Conservation (phyloP, 2,113 vertebrate genomes). For the rabbit (Oryctolagus cuniculus) region DNA sequence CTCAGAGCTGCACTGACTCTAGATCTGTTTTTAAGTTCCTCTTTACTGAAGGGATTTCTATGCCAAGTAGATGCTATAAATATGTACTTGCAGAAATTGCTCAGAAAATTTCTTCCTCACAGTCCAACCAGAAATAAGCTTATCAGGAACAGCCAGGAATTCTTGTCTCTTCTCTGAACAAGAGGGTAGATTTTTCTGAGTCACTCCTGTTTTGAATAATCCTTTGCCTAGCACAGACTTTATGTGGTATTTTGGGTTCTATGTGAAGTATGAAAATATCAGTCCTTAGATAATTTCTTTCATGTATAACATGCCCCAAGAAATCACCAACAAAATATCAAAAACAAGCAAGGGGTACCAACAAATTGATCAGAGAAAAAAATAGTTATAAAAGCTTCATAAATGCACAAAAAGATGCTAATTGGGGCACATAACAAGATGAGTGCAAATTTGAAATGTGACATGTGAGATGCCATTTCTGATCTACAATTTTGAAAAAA, state of each 20-base stretch:
- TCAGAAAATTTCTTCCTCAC: constrained; percentile 15
- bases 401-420: not conserved
- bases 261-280: not conserved
- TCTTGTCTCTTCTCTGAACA: not conserved
- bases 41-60: not conserved
- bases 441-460: not conserved
- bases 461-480: not conserved
- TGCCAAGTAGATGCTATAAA: not conserved
- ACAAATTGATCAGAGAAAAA: not conserved
- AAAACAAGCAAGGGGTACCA: not conserved
- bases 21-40: not conserved
- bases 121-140: constrained; percentile 39
- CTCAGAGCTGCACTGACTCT: not conserved
- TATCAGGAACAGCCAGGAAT: constrained; percentile 23
- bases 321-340: not conserved
- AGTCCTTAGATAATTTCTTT: not conserved
- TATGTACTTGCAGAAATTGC: constrained; percentile 9
- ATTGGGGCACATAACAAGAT: not conserved
- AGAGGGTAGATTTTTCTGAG: not conserved
- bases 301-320: not conserved
- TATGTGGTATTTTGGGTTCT: not conserved
- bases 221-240: not conserved
- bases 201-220: not conserved
- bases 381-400: not conserved
- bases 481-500: not conserved